These are phyloP conservation scores for Unio delphinus DNA, from an alignment of 2,888 invertebrate genomes.

Conservation along the genomic window DNA sequence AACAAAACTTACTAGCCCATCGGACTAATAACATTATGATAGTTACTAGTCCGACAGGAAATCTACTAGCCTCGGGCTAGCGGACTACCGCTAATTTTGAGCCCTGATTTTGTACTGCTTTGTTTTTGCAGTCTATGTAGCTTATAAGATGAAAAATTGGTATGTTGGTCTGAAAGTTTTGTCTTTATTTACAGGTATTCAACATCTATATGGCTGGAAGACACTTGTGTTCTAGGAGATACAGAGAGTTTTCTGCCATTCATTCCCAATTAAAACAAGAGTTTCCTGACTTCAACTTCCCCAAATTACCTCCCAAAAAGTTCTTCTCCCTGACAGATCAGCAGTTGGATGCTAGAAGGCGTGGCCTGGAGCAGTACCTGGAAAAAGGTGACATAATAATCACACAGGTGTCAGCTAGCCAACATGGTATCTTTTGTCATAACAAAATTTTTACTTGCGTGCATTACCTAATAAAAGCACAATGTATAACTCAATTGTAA, in stretches of 20 bases:
- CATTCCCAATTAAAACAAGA: conserved; percentile 92
- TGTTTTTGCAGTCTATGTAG: too few species aligned
- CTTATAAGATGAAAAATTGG: too few species aligned
- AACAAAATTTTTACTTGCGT: too few species aligned
- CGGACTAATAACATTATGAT: too few species aligned
- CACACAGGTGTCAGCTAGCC: neutral
- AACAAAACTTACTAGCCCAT: too few species aligned
- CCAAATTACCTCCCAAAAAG: conserved; percentile 98
- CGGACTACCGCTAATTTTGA: too few species aligned
- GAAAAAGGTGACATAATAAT: conserved; percentile 79
- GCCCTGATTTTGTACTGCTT: too few species aligned
- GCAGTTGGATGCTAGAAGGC: conserved; percentile 92
- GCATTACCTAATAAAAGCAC: too few species aligned
- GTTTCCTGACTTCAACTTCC: conserved; percentile 95
- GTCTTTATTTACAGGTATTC: conserved; percentile 76
- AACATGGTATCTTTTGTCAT: neutral
- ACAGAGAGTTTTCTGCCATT: conserved; percentile 93
- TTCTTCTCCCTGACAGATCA: conserved; percentile 95
- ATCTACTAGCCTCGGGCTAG: too few species aligned
- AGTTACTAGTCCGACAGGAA: too few species aligned
- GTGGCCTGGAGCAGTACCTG: conserved; percentile 96
- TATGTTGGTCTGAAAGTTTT: neutral
- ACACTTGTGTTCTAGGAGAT: conserved; percentile 95
- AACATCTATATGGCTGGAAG: conserved; percentile 99
- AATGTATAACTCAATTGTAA: too few species aligned